phyloP scores from a whole-genome alignment of 1,140 invertebrate genomes.

The Aphis craccivora region DNA sequence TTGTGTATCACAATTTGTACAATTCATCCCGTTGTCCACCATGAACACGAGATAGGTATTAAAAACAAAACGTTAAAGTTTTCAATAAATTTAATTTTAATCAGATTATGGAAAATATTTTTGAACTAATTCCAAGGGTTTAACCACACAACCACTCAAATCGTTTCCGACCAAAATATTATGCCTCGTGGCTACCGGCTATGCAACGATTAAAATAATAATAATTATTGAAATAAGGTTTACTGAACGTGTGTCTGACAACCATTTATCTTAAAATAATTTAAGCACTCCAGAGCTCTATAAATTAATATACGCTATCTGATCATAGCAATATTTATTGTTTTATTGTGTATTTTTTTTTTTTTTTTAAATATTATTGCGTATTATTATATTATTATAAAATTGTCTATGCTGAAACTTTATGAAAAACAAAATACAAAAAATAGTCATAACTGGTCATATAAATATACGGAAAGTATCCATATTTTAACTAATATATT shows the following conservation, averaged over 20 bases:
- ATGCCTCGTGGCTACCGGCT: neutral
- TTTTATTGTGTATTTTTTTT: neutral
- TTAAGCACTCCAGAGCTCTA: neutral
- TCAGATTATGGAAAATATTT: slow-evolving; percentile 9
- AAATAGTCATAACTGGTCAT: neutral
- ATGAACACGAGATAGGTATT: neutral
- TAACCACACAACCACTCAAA: neutral
- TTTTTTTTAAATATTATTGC: neutral
- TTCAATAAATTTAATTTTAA: neutral
- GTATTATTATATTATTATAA: neutral
- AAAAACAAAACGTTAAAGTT: neutral
- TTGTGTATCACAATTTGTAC: neutral
- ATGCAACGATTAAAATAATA: slow-evolving; percentile 10
- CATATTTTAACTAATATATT: neutral
- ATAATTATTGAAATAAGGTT: neutral
- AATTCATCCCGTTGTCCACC: neutral
- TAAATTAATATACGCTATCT: neutral
- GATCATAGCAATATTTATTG: neutral
- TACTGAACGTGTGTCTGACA: neutral
- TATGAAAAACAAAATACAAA: neutral
- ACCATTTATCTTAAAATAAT: slow-evolving; percentile 11
- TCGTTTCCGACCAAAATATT: neutral
- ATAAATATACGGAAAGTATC: neutral
- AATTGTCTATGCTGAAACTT: neutral
- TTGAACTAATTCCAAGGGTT: slow-evolving; percentile 1